Conservation (phyloP, 23 tunicate genomes). For the Halocynthia aurantium region DNA sequence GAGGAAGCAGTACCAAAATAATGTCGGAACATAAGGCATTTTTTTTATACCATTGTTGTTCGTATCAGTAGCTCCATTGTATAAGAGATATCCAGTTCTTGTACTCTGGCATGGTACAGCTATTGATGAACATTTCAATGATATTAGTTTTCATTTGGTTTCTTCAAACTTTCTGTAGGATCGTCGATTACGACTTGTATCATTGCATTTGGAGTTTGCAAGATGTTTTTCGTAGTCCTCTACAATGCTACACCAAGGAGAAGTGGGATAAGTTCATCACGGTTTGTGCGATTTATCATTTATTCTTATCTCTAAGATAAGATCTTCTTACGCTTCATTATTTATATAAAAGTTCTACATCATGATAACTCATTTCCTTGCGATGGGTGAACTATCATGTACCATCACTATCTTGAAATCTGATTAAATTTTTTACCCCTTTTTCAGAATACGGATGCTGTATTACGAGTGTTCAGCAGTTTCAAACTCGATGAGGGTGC, state of each 20-base stretch:
- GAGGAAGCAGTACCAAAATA: neutral
- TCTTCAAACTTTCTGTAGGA: neutral
- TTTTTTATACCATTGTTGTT: neutral
- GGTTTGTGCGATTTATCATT: slow-evolving; percentile 4
- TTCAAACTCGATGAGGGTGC: slow-evolving; percentile 66
- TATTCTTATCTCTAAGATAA: neutral
- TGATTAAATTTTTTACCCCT: neutral
- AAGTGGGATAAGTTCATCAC: slow-evolving; percentile 59
- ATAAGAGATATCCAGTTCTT: no score
- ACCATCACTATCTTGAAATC: no score
- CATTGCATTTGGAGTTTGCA: slow-evolving; percentile 87
- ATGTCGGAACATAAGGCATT: neutral
- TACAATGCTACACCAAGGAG: slow-evolving; percentile 85
- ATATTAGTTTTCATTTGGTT: neutral
- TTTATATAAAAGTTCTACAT: no score
- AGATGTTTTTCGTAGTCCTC: slow-evolving; percentile 89
- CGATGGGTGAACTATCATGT: no score
- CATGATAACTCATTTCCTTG: no score
- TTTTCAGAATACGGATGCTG: slow-evolving; percentile 60
- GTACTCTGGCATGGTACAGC: no score
- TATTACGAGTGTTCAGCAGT: slow-evolving; percentile 75
- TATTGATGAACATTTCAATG: no score
- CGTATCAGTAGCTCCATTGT: neutral
- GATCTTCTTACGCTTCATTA: no score
- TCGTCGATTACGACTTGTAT: slow-evolving; percentile 78